These are phyloP conservation scores for Dendrophyllia cribrosa DNA, from an alignment of 64 coral and sea anemone genomes.

Conservation along the genomic window DNA sequence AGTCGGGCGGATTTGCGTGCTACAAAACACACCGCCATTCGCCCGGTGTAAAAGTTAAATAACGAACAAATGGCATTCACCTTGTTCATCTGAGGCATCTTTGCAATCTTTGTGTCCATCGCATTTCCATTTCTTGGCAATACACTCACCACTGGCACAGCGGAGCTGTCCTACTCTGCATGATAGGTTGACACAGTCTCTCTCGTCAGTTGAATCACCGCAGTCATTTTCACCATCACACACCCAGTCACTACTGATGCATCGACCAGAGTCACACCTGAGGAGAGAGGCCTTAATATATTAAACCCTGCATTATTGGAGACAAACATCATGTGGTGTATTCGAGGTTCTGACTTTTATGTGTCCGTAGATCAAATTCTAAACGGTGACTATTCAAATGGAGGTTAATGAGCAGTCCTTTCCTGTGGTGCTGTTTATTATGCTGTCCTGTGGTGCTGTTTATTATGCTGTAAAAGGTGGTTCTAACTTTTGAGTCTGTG, in stretches of 20 bases:
- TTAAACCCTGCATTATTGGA: no score
- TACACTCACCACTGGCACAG: constrained; percentile 57
- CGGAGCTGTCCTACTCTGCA: constrained; percentile 29
- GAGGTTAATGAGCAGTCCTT: no score
- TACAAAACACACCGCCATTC: background rate
- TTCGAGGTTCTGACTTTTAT: no score
- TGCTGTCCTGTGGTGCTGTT: no score
- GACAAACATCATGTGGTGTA: no score
- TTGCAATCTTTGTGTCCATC: constrained; percentile 66
- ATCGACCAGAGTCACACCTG: constrained; percentile 76
- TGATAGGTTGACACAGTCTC: constrained; percentile 6
- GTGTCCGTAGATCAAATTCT: no score
- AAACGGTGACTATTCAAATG: no score
- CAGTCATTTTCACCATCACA: constrained; percentile 77
- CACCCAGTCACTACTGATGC: constrained; percentile 70
- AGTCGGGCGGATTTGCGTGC: no score
- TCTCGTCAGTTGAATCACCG: constrained; percentile 76
- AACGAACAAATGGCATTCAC: background rate
- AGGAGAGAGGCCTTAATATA: background rate
- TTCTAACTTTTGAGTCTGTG: no score
- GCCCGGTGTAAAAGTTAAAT: background rate
- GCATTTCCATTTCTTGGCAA: constrained; percentile 57
- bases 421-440: no score
- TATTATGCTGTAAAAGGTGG: no score
- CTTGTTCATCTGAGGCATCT: constrained; percentile 77